A percentile compares a stretch with the other conserved stretches of the same genome.
phyloP scores from a whole-genome alignment of 2,797 vertebrate species.

The Trachops cirrhosus region DNA sequence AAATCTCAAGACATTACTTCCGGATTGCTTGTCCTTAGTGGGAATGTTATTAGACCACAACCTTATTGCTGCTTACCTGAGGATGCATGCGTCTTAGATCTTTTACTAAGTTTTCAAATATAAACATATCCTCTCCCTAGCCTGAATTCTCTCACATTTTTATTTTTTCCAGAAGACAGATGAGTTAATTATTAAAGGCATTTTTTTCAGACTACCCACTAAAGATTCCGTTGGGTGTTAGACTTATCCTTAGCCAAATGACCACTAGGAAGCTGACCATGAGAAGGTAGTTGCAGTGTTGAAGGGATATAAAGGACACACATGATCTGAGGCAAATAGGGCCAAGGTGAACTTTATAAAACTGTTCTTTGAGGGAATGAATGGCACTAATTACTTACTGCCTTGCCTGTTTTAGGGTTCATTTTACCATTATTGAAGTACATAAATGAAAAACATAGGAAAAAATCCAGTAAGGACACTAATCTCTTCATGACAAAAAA shows the following conservation, averaged over 20 bases:
- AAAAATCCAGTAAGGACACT: background rate
- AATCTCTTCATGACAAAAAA: background rate
- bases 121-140: background rate
- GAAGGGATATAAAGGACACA: background rate
- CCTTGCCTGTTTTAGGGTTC: background rate
- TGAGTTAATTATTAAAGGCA: slow-evolving; percentile 2
- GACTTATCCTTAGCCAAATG: background rate
- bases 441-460: background rate
- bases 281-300: background rate
- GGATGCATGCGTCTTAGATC: background rate
- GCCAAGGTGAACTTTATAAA: background rate
- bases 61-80: background rate
- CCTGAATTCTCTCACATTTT: background rate
- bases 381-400: background rate
- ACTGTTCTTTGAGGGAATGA: background rate
- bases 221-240: background rate
- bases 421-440: background rate
- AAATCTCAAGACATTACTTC: slow-evolving; percentile 23
- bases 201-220: slow-evolving; percentile 13
- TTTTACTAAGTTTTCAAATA: background rate
- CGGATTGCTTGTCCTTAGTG: background rate
- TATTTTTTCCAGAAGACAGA: background rate
- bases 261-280: background rate
- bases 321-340: background rate
- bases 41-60: background rate